These are phyloP conservation scores for Ceratosolen solmsi DNA, from an alignment of 1,140 invertebrate species.

Conservation along the genomic window DNA sequence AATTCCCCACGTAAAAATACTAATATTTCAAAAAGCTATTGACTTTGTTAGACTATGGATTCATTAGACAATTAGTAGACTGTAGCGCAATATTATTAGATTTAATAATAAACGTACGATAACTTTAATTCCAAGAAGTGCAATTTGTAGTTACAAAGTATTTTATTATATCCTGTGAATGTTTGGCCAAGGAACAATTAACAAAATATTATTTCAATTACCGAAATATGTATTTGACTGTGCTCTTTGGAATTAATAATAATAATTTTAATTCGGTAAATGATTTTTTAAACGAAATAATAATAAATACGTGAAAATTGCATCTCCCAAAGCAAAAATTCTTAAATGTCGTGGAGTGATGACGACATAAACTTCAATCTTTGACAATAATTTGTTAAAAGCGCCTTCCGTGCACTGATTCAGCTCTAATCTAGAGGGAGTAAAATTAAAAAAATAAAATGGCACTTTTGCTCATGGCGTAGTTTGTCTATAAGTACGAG, in stretches of 20 bases:
- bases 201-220: too few species aligned
- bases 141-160: too few species aligned
- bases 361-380: background rate
- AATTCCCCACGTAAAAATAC: background rate
- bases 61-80: background rate
- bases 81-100: too few species aligned
- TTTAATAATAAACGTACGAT: too few species aligned
- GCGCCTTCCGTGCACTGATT: background rate
- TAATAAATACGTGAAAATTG: background rate
- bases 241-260: too few species aligned
- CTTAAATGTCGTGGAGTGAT: background rate
- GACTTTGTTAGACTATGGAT: background rate
- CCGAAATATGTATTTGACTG: too few species aligned
- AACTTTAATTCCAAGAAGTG: too few species aligned
- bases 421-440: background rate
- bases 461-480: background rate
- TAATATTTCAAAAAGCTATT: conserved; percentile 25
- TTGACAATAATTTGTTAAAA: conserved; percentile 28
- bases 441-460: background rate
- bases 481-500: background rate
- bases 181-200: too few species aligned
- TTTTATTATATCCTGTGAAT: too few species aligned
- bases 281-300: background rate
- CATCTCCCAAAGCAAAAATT: background rate
- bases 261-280: background rate